Percentiles rank a stretch among this genome's conserved stretches.
phyloP scores from a whole-genome alignment of 2,113 vertebrate genomes.

The Arizona elegans region DNA sequence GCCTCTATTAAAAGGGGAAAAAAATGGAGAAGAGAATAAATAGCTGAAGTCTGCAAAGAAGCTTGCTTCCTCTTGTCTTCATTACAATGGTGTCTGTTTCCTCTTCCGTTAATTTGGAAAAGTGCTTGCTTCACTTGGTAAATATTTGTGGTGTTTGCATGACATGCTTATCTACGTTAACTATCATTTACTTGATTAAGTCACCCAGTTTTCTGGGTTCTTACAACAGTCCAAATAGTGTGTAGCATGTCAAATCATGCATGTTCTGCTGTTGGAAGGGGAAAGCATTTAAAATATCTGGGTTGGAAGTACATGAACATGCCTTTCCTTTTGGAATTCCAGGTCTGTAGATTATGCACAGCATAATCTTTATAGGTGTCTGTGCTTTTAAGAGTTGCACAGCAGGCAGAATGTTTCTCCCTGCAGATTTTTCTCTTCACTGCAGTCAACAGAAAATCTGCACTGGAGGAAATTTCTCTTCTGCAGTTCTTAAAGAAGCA shows the following conservation, averaged over 20 bases:
- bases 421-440: background rate
- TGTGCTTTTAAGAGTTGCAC: background rate
- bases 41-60: background rate
- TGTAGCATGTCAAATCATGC: background rate
- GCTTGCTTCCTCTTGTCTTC: conserved; percentile 23
- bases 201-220: background rate
- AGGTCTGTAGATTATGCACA: background rate
- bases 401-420: background rate
- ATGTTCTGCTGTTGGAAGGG: background rate
- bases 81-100: background rate
- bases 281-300: background rate
- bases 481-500: background rate
- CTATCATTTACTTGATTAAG: background rate
- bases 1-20: background rate
- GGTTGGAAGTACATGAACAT: background rate
- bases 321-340: background rate
- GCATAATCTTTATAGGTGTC: background rate
- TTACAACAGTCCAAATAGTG: background rate
- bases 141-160: background rate
- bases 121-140: background rate
- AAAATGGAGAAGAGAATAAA: background rate
- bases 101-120: background rate
- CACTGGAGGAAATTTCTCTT: background rate
- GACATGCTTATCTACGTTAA: background rate
- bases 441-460: background rate